phyloP scores from a whole-genome alignment of 2,797 vertebrate genomes.

The Sparus aurata region DNA sequence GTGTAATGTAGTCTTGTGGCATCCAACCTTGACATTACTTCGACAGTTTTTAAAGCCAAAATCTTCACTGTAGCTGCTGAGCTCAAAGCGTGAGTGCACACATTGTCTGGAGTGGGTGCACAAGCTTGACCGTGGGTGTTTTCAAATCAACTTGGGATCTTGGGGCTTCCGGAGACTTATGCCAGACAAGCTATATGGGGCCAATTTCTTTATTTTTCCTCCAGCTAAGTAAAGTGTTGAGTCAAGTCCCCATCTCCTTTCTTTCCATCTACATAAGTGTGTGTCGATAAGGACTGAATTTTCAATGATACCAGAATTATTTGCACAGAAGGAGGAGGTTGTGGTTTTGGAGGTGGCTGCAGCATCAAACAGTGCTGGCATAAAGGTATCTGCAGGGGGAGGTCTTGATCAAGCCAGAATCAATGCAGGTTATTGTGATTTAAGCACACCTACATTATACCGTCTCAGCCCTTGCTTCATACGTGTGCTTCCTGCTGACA shows the following conservation, averaged over 20 bases:
- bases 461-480: background rate
- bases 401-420: too few relatives aligned
- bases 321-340: background rate
- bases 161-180: too few relatives aligned
- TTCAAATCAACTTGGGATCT: too few relatives aligned
- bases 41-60: too few relatives aligned
- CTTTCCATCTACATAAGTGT: too few relatives aligned
- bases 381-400: background rate
- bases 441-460: background rate
- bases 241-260: too few relatives aligned
- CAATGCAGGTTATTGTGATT: background rate
- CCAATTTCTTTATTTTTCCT: too few relatives aligned
- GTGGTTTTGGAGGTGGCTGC: background rate
- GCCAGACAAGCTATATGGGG: too few relatives aligned
- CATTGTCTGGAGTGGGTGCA: background rate
- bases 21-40: background rate
- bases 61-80: too few relatives aligned
- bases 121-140: too few relatives aligned
- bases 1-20: background rate
- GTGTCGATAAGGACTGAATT: too few relatives aligned
- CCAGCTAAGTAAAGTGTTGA: too few relatives aligned
- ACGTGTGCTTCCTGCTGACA: conserved; percentile 22
- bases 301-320: background rate
- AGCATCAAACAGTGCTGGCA: background rate
- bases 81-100: background rate